Evolutionary conservation across 2,888 invertebrate genomes (phyloP), one percentile per base, ranked within the genome.

Genomic region (Exephanes ischioxanthus): DNA sequence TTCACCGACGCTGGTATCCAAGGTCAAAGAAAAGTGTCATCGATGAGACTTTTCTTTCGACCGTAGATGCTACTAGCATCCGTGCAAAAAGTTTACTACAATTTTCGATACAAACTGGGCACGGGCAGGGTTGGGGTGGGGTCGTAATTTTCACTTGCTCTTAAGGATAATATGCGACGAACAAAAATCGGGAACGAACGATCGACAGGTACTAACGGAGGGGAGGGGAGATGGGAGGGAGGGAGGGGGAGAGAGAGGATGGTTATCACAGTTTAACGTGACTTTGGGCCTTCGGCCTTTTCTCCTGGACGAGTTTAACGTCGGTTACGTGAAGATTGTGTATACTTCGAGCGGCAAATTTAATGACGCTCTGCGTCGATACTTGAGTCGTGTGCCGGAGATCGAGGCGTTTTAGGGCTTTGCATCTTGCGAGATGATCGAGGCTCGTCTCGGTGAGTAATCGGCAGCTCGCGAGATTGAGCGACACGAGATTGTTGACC

Each of bases 381-480:
- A 98, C 97, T 90, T 97, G 96, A 6, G 97, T 96, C 53, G 97
- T 97, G 91, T 97, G 97, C 93, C 97, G 95, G 89, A 98, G 95
- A 92, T 98, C 97, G 91, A 98, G 94, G 90, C 97, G 95, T 89
- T 94, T 95, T 85, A 97, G 95, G 91, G 96, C 96, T 91, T 97
- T 96, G 93, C 97, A 97, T 86, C 96, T 96, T 26, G 96, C 95
- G 85, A 98, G 95, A 91, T 98, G 97, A 92, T 98, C 98, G 85
- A 98, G 95, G 88, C 97, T 97, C 16, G 95, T 95, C 94, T 98
- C 98, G 0, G 98, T 97, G 58, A 98, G 96, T 90, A 97, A 95
- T 77, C 97, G 96, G 93, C 98, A 98, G 88, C 97, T 97, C 79
- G 97, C 97, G 89, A 98, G 94, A 94, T 98, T 97, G 51, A 98